Evolutionary conservation across 2,113 vertebrate species (phyloP).

Genomic region (Equus przewalskii): DNA sequence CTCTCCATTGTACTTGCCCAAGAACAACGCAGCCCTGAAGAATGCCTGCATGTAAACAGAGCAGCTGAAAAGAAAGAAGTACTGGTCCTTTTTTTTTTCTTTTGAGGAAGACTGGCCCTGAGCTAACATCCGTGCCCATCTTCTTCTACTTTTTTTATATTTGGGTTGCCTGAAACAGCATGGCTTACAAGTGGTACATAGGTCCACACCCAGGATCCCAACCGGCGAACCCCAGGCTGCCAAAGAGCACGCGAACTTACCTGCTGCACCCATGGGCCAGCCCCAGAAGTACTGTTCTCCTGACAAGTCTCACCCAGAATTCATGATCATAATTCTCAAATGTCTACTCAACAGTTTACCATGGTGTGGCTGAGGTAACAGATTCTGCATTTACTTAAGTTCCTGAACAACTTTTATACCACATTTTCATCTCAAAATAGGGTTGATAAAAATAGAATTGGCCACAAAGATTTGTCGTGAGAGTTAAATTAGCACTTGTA

Average conservation of each 20-base stretch:
- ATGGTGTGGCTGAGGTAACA: not conserved
- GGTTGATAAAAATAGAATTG: not conserved
- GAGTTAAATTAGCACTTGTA: not conserved
- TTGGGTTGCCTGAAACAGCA: too few species aligned
- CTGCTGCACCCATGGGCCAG: too few species aligned
- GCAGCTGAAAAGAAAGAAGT: not conserved
- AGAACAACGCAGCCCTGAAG: not conserved
- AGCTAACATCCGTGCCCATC: too few species aligned
- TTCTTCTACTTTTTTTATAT: too few species aligned
- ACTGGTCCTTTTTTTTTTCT: too few species aligned
- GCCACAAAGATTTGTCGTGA: not conserved
- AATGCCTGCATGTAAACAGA: accelerated
- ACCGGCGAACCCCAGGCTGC: too few species aligned
- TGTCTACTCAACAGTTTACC: not conserved
- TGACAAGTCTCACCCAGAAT: not conserved
- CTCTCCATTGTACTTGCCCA: not conserved
- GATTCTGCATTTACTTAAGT: not conserved
- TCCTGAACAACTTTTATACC: not conserved
- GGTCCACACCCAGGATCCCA: too few species aligned
- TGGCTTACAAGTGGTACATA: too few species aligned
- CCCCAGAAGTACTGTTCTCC: not conserved
- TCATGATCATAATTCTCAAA: not conserved
- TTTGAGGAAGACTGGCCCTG: too few species aligned
- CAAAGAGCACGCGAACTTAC: too few species aligned
- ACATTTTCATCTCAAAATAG: not conserved